Evolutionary conservation across 2,888 invertebrate species (phyloP), one percentile per base, ranked within the genome.

Genomic region (Xanthorhoe spadicearia): DNA sequence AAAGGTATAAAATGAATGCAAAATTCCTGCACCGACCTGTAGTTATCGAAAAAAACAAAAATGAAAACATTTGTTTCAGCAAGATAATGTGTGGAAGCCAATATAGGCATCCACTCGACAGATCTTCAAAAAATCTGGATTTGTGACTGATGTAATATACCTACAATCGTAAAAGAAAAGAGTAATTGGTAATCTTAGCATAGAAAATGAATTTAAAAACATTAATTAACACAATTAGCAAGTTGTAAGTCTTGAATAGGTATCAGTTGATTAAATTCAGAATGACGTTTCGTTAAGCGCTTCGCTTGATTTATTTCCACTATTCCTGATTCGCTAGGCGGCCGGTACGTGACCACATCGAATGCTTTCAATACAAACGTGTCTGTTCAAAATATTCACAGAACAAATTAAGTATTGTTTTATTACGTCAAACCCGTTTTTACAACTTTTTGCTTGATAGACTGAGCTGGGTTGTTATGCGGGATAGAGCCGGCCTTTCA

Each of bases 291-390:
- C 32, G 8, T 50, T n/a, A 46, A 55, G 46, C 19, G 49, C 19
- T 32, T 56, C 46, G 60, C 56, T 53, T 1, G 56, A 61, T 61
- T 66, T 48, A 57, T 53, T 35, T 52, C 46, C 18, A 54, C 52
- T 64, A 60, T 64, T 55, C 17, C 43, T 43, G 60, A 66, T 69
- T 66, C 19, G 62, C 51, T 23, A 50, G 23, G 52, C 62, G 23
- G 52, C 62, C 17, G 8, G 28, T 60, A 61, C 67, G 67, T 67
- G 67, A 61, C 67, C 63, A 52, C 43, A 52, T 53, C 63, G 19
- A 61, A 66, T 64, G 54, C 57, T 60, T 53, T 38, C 15, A 62
- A 63, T 57, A 61, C 55, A 54, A 64, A 54, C 7, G 5, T 43
- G 15, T 35, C 15, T 13, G 35, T 17, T 55, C 53, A 19, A 54